phyloP scores from a whole-genome alignment of 2,797 vertebrate species.

The Meda fulgida region DNA sequence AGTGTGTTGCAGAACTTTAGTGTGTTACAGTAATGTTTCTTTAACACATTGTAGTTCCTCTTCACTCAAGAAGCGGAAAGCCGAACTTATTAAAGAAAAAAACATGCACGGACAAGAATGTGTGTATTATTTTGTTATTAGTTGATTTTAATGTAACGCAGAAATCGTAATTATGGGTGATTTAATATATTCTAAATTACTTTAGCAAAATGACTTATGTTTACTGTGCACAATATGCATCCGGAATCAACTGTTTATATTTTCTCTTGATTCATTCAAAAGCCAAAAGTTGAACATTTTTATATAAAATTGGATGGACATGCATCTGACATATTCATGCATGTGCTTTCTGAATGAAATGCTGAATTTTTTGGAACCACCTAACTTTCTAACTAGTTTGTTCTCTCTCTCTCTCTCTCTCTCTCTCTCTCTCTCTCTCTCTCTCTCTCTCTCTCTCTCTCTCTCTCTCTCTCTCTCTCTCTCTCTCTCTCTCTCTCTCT shows the following conservation, averaged over 20 bases:
- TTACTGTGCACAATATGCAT: neutral
- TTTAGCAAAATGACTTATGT: neutral
- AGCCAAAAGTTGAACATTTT: neutral
- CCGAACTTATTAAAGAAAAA: neutral
- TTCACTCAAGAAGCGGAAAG: neutral
- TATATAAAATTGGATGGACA: neutral
- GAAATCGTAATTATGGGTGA: neutral
- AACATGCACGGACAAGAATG: neutral
- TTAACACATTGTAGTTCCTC: neutral
- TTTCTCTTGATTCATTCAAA: neutral
- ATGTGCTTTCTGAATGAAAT: neutral
- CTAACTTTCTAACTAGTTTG: constrained; percentile 18
- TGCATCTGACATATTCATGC: neutral
- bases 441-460: neutral
- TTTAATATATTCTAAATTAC: too few relatives aligned
- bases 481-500: neutral
- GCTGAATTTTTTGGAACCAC: neutral
- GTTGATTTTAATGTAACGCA: neutral
- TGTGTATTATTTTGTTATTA: neutral
- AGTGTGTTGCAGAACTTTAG: neutral
- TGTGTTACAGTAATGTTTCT: neutral
- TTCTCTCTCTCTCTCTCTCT: neutral
- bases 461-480: constrained; percentile 4
- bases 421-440: constrained; percentile 4
- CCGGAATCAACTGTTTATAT: neutral